phyloP scores from a whole-genome alignment of 1,140 invertebrate species.

The Meteorus sp. region DNA sequence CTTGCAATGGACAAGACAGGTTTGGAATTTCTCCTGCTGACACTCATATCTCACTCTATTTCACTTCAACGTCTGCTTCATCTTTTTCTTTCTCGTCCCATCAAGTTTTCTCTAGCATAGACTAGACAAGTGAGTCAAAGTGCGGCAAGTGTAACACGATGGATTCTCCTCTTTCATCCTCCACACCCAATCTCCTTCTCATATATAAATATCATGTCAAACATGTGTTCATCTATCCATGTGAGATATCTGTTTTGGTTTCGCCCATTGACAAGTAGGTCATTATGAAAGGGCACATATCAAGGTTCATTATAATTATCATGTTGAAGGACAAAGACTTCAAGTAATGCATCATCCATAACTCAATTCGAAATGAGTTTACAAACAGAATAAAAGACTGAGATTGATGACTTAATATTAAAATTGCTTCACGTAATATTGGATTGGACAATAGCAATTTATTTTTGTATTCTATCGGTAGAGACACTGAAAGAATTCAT shows the following conservation, averaged over 20 bases:
- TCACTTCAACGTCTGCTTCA: not conserved
- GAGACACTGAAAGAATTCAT: no score
- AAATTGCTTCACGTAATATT: no score
- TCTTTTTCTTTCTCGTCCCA: constrained; percentile 11
- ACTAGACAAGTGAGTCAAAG: not conserved
- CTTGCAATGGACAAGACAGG: not conserved
- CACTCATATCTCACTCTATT: not conserved
- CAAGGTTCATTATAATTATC: no score
- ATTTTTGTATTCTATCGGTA: no score
- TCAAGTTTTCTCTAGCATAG: not conserved
- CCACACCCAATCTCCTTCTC: not conserved
- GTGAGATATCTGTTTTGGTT: constrained; percentile 19
- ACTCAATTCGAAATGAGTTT: no score
- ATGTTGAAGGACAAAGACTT: constrained; percentile 11
- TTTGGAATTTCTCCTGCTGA: constrained; percentile 14
- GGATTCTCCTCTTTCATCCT: not conserved
- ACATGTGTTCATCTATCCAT: constrained; percentile 9
- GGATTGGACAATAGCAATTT: no score
- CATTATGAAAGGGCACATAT: constrained; percentile 10
- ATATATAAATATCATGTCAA: not conserved
- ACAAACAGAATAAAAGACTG: no score
- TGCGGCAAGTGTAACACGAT: not conserved
- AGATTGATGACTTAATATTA: no score
- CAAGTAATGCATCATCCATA: no score
- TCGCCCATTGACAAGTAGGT: constrained; percentile 20